A percentile compares a stretch with the other conserved stretches of the same genome.
Evolutionary conservation across 1,140 invertebrate genomes (phyloP).

Genomic region (Steinernema feltiae): DNA sequence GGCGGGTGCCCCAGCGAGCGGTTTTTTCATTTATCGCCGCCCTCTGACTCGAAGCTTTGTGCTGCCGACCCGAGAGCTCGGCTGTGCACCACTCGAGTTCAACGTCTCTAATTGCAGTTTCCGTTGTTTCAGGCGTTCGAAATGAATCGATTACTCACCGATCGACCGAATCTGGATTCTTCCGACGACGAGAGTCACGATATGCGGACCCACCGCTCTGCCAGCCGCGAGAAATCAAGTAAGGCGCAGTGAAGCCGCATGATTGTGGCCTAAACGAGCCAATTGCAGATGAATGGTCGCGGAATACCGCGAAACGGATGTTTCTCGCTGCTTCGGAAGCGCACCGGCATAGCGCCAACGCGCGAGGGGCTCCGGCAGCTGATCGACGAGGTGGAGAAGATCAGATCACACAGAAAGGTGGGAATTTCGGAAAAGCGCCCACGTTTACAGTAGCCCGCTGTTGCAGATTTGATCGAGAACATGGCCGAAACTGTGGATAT

Average conservation of each 20-base stretch:
- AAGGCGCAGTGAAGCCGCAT: too few relatives aligned
- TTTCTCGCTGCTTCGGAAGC: constrained; percentile 21
- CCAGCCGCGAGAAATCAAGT: not conserved
- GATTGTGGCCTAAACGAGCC: too few relatives aligned
- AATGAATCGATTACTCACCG: not conserved
- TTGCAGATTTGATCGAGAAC: constrained; percentile 26
- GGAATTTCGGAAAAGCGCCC: too few relatives aligned
- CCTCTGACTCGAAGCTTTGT: not conserved
- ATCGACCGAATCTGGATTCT: not conserved
- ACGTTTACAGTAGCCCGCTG: too few relatives aligned
- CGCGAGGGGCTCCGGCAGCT: constrained; percentile 28
- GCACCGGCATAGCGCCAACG: constrained; percentile 16
- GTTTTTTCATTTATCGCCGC: too few relatives aligned
- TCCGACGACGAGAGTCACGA: not conserved
- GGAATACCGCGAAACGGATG: constrained; percentile 28
- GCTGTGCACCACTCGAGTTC: too few relatives aligned
- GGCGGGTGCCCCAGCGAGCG: too few relatives aligned
- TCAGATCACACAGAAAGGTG: constrained; percentile 29
- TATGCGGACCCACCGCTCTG: not conserved
- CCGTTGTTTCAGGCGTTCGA: not conserved
- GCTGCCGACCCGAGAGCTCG: too few relatives aligned
- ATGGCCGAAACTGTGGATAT: constrained; percentile 31
- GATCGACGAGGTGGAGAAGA: constrained; percentile 31
- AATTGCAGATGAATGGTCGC: constrained; percentile 21
- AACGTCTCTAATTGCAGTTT: not conserved